phyloP scores from a whole-genome alignment of 2,797 vertebrate genomes.

The Eulemur rubriventer region DNA sequence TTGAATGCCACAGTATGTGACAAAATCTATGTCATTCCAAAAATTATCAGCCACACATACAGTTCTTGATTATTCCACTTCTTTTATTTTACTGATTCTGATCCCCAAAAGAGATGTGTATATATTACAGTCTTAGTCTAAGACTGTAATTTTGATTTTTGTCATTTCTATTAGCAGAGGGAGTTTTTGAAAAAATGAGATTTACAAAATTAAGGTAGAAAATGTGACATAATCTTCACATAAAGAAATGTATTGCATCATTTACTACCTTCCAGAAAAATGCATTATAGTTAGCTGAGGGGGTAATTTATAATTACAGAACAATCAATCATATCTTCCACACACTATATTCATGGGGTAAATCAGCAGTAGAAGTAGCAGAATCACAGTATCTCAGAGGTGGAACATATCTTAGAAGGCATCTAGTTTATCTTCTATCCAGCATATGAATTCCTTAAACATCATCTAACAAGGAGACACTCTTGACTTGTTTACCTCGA shows the following conservation, averaged over 20 bases:
- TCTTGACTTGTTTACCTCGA: not conserved
- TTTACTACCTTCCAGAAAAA: not conserved
- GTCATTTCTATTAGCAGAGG: not conserved
- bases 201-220: not conserved
- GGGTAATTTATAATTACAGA: not conserved
- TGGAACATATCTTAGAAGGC: not conserved
- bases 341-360: not conserved
- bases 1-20: not conserved
- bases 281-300: not conserved
- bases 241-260: not conserved
- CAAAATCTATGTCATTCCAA: slow-evolving; percentile 1
- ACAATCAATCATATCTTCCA: not conserved
- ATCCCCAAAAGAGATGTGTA: not conserved
- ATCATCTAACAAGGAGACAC: not conserved
- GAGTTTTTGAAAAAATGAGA: slow-evolving; percentile 18
- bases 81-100: slow-evolving; percentile 28
- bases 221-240: not conserved
- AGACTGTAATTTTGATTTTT: not conserved
- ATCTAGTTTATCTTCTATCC: not conserved
- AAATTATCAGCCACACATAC: not conserved
- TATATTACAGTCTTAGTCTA: not conserved
- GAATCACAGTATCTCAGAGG: not conserved
- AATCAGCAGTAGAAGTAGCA: not conserved
- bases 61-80: not conserved
- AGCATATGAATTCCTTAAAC: not conserved